Evolutionary conservation across 2,113 vertebrate species (phyloP).

Genomic region (Rhabdomys dilectus): DNA sequence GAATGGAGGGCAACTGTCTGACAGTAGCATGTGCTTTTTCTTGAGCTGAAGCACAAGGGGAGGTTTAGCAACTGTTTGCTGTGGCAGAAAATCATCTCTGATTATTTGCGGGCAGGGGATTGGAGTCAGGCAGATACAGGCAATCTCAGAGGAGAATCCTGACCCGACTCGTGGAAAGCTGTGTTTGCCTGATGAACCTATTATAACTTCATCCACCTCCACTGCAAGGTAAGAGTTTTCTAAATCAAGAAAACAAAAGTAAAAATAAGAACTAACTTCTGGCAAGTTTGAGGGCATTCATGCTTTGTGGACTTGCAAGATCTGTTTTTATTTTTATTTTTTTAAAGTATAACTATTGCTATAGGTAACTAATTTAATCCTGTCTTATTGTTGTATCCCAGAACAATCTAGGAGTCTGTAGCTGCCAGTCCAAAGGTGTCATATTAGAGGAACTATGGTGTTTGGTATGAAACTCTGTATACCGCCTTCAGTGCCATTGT

Average conservation of each 20-base stretch:
- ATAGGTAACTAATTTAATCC: background rate
- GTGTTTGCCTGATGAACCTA: slow-evolving; percentile 69
- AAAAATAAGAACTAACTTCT: background rate
- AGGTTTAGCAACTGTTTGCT: slow-evolving; percentile 78
- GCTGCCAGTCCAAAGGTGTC: background rate
- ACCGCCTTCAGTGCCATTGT: background rate
- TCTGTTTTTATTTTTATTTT: background rate
- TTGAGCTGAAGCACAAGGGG: slow-evolving; percentile 77
- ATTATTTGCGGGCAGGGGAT: slow-evolving; percentile 76
- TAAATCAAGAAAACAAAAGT: slow-evolving; percentile 76
- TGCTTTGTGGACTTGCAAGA: background rate
- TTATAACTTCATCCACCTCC: slow-evolving; percentile 78
- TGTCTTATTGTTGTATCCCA: background rate
- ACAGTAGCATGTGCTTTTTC: slow-evolving; percentile 60
- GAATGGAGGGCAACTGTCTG: slow-evolving; percentile 47
- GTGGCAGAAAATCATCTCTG: slow-evolving; percentile 83
- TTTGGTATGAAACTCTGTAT: background rate
- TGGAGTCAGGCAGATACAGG: slow-evolving; percentile 76
- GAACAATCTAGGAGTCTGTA: background rate
- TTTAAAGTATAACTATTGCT: background rate
- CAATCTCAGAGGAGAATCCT: slow-evolving; percentile 75
- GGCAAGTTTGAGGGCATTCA: slow-evolving; percentile 39
- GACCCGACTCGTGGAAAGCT: background rate
- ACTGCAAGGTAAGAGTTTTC: slow-evolving; percentile 69
- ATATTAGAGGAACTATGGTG: background rate